A percentile compares a stretch with the other conserved stretches of the same genome.
These are phyloP conservation scores for Choreutis nemorana DNA, from an alignment of 2,888 invertebrate genomes.

Conservation along the genomic window DNA sequence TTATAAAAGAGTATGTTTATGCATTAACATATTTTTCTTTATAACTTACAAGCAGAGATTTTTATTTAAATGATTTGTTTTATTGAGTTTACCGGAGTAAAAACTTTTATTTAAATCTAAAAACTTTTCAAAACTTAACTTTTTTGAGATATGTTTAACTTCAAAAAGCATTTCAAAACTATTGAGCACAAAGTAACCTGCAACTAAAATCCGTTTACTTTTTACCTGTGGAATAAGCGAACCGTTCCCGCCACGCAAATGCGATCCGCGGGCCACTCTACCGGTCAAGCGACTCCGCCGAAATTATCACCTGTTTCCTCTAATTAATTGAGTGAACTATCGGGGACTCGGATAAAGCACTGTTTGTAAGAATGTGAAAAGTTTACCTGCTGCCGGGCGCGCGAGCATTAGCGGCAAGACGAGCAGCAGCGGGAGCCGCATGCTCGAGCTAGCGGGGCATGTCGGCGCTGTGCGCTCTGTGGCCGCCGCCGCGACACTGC, in stretches of 20 bases:
- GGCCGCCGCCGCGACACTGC: conserved; percentile 25
- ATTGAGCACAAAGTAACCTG: no score
- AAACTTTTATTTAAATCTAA: no score
- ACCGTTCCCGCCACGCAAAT: conserved; percentile 17
- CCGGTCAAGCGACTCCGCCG: conserved; percentile 4
- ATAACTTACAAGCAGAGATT: no score
- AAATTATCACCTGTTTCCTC: conserved; percentile 22
- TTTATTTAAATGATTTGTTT: no score
- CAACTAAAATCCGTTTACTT: no score
- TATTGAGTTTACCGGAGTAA: no score
- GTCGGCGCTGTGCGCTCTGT: conserved; percentile 34
- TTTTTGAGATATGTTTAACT: no score
- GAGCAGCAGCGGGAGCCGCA: conserved; percentile 59
- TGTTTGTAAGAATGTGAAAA: neutral
- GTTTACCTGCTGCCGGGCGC: conserved; percentile 56
- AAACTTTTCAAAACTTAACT: no score
- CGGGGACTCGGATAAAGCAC: conserved; percentile 1
- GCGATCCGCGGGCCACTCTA: conserved; percentile 25
- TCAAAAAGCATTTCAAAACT: no score
- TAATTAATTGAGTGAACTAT: conserved; percentile 25
- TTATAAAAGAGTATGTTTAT: no score
- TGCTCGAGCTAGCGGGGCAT: conserved; percentile 55
- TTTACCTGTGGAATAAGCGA: no score
- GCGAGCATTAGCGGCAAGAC: conserved; percentile 58
- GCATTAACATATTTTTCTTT: no score